A percentile compares a stretch with the other conserved stretches of the same genome.
These are phyloP conservation scores for Podarcis muralis DNA, from an alignment of 2,113 vertebrate species.

Conservation along the genomic window DNA sequence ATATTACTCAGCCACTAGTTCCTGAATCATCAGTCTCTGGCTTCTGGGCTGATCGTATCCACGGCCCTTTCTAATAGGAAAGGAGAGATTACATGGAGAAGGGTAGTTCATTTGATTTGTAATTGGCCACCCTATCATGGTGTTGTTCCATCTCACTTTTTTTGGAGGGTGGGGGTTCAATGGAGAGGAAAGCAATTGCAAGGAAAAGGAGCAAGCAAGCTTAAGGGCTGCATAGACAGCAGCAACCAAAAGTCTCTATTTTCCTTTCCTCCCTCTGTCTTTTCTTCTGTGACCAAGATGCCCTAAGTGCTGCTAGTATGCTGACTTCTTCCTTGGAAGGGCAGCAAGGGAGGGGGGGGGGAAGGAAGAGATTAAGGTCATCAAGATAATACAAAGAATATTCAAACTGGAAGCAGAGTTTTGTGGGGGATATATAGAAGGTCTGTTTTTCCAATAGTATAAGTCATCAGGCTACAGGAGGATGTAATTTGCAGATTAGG, in stretches of 20 bases:
- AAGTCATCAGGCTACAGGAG: slow-evolving; percentile 78
- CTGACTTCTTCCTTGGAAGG: slow-evolving; percentile 64
- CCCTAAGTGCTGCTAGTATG: slow-evolving; percentile 44
- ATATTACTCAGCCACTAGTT: slow-evolving; percentile 19
- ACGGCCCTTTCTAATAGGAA: slow-evolving; percentile 59
- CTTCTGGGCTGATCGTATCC: slow-evolving; percentile 50
- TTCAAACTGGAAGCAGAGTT: slow-evolving; percentile 76
- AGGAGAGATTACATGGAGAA: slow-evolving; percentile 53
- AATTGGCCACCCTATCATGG: slow-evolving; percentile 37
- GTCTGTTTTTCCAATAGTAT: slow-evolving; percentile 76
- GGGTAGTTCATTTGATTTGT: slow-evolving; percentile 52
- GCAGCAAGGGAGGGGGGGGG: slow-evolving; percentile 7
- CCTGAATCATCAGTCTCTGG: slow-evolving; percentile 41
- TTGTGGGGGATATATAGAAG: slow-evolving; percentile 48
- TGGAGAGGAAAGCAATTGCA: slow-evolving; percentile 15
- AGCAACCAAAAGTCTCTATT: slow-evolving; percentile 39
- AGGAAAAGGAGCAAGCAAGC: background rate
- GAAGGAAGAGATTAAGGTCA: slow-evolving; percentile 75
- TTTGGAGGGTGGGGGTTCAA: background rate
- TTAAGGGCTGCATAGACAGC: slow-evolving; percentile 25
- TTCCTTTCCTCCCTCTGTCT: background rate
- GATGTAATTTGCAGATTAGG: slow-evolving; percentile 84
- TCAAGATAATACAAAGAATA: slow-evolving; percentile 79
- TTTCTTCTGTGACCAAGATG: slow-evolving; percentile 35
- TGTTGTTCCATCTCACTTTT: slow-evolving; percentile 29